Percentiles rank a stretch among this genome's conserved stretches.
These are phyloP conservation scores for Alca torda DNA, from an alignment of 2,797 vertebrate species.

Conservation along the genomic window DNA sequence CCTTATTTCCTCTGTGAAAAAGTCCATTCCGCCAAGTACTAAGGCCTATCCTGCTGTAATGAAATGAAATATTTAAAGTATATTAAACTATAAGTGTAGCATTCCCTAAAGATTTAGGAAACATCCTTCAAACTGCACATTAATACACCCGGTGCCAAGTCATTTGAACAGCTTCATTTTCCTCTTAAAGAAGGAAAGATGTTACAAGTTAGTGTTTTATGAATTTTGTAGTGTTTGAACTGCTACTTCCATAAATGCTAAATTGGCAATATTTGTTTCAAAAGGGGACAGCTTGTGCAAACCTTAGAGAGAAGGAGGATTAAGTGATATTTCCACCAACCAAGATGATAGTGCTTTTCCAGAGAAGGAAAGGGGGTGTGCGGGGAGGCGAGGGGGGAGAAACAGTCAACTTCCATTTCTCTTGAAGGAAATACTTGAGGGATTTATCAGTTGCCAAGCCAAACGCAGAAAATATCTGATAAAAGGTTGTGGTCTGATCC, in stretches of 20 bases:
- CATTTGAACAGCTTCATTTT: conserved; percentile 14
- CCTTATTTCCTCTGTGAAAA: neutral
- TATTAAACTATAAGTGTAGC: neutral
- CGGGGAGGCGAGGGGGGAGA: neutral
- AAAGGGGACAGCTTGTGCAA: neutral
- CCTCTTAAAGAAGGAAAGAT: neutral
- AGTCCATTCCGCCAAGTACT: neutral
- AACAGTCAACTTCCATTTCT: neutral
- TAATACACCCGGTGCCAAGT: neutral
- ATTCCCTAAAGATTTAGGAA: neutral
- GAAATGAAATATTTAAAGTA: conserved; percentile 7
- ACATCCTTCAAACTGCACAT: neutral
- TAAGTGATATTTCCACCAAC: neutral
- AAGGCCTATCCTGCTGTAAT: neutral
- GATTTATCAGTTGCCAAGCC: neutral
- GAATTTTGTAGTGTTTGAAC: conserved; percentile 18
- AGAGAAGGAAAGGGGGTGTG: neutral
- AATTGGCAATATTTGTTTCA: conserved; percentile 27
- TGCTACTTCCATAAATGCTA: neutral
- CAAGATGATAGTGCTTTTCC: neutral
- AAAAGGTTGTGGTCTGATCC: neutral
- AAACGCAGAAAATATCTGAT: neutral
- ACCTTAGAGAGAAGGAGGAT: neutral
- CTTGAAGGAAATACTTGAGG: neutral
- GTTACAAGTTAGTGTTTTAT: neutral